Percentiles rank a stretch among this genome's conserved stretches.
phyloP scores from a whole-genome alignment of 2,888 invertebrate genomes.

The Brachypterus glaber region DNA sequence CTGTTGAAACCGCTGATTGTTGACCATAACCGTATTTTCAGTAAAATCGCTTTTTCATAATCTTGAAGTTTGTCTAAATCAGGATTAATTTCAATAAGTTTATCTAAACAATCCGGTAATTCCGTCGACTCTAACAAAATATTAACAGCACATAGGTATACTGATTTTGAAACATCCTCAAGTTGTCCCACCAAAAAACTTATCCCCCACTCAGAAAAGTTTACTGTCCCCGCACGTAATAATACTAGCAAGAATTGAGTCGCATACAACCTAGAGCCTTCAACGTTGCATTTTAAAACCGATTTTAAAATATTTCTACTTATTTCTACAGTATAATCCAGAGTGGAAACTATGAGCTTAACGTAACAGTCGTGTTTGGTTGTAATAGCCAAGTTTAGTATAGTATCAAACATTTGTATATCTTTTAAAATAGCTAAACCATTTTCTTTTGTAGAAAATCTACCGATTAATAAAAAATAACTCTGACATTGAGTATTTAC shows the following conservation, averaged over 20 bases:
- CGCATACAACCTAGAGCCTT: slow-evolving; percentile 68
- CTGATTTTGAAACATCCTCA: slow-evolving; percentile 70
- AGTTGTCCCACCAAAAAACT: slow-evolving; percentile 76
- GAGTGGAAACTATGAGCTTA: slow-evolving; percentile 82
- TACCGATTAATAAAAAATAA: slow-evolving; percentile 89
- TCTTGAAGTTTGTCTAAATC: slow-evolving; percentile 55
- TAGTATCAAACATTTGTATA: slow-evolving; percentile 66
- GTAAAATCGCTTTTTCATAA: slow-evolving; percentile 65
- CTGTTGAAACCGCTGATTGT: slow-evolving; percentile 59
- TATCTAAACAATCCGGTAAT: slow-evolving; percentile 66
- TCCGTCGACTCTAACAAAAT: slow-evolving; percentile 90
- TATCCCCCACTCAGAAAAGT: slow-evolving; percentile 80
- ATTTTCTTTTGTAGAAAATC: slow-evolving; percentile 62
- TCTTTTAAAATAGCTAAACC: slow-evolving; percentile 65
- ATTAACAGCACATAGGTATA: slow-evolving; percentile 70
- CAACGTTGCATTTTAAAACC: slow-evolving; percentile 49
- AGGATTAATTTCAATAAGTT: slow-evolving; percentile 66
- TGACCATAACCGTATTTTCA: slow-evolving; percentile 68
- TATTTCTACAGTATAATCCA: slow-evolving; percentile 77
- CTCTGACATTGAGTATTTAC: slow-evolving; percentile 84
- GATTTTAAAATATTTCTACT: slow-evolving; percentile 44
- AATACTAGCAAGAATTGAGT: slow-evolving; percentile 86
- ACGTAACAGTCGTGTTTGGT: slow-evolving; percentile 88
- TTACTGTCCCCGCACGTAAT: slow-evolving; percentile 62
- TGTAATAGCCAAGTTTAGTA: slow-evolving; percentile 68